phyloP scores from a whole-genome alignment of 1,140 invertebrate genomes.

The Plectus sambesii region DNA sequence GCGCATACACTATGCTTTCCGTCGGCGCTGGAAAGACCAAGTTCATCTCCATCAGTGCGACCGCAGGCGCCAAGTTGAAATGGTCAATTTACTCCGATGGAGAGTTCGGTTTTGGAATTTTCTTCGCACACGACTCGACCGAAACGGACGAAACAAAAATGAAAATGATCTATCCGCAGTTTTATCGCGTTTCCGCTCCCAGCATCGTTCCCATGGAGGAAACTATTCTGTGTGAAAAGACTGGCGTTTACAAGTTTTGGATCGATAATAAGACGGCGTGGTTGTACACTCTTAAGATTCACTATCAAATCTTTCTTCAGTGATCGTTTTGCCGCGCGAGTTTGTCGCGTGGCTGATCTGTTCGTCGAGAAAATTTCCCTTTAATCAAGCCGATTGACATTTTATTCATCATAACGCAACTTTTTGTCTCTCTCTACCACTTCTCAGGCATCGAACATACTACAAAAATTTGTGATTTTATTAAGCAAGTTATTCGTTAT shows the following conservation, averaged over 20 bases:
- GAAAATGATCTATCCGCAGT: slow-evolving; percentile 31
- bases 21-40: slow-evolving; percentile 33
- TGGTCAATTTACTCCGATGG: slow-evolving; percentile 41
- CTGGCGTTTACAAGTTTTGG: slow-evolving; percentile 37
- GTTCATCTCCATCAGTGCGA: slow-evolving; percentile 22
- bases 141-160: slow-evolving; percentile 18
- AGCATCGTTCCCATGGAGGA: slow-evolving; percentile 38
- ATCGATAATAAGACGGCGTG: slow-evolving; percentile 45
- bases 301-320: too few species aligned
- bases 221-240: slow-evolving; percentile 19
- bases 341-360: too few species aligned
- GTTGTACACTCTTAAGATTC: slow-evolving; percentile 40
- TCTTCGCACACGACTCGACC: slow-evolving; percentile 22
- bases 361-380: too few species aligned
- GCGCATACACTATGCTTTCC: slow-evolving; percentile 9
- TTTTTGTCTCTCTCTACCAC: too few species aligned
- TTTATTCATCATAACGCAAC: too few species aligned
- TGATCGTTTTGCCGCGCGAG: too few species aligned
- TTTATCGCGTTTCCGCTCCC: slow-evolving; percentile 43
- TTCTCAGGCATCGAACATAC: too few species aligned
- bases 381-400: too few species aligned
- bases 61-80: too few species aligned
- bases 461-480: too few species aligned
- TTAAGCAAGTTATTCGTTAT: too few species aligned
- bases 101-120: slow-evolving; percentile 40